Evolutionary conservation across 1,140 invertebrate genomes (phyloP).

Genomic region (Metaphire vulgaris): DNA sequence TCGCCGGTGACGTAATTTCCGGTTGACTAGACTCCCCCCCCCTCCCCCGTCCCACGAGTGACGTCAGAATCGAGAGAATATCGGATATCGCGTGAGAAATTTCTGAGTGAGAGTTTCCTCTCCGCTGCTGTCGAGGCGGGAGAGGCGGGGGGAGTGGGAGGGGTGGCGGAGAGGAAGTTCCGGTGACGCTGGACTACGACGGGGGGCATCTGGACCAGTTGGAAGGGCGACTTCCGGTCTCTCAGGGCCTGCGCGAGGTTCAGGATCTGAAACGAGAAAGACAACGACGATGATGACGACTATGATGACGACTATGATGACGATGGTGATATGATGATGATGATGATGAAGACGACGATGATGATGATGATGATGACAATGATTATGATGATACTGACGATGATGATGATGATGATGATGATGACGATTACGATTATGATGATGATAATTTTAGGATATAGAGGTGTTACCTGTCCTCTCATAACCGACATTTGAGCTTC

Average conservation of each 20-base stretch:
- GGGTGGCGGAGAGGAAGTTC: not conserved
- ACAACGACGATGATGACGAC: too few relatives aligned
- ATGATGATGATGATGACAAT: too few relatives aligned
- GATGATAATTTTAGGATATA: too few relatives aligned
- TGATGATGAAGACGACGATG: too few relatives aligned
- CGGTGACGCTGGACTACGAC: not conserved
- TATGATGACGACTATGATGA: too few relatives aligned
- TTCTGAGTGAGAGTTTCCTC: not conserved
- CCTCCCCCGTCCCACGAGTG: too few relatives aligned
- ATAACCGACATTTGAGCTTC: conserved; percentile 98
- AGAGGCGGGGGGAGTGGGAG: not conserved
- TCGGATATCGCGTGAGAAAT: not conserved
- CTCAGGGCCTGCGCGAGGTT: not conserved
- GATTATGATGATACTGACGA: too few relatives aligned
- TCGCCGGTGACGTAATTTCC: too few relatives aligned
- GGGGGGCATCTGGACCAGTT: not conserved
- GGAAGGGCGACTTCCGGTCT: not conserved
- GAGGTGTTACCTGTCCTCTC: conserved; percentile 61
- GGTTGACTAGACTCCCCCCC: too few relatives aligned
- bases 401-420: too few relatives aligned
- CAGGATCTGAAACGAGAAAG: not conserved
- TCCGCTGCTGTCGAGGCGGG: not conserved
- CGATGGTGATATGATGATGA: too few relatives aligned
- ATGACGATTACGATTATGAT: too few relatives aligned
- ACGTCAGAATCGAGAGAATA: not conserved